Base-by-base conservation (phyloP, 2,113 vertebrate species). In the Plestiodon gilberti region DNA sequence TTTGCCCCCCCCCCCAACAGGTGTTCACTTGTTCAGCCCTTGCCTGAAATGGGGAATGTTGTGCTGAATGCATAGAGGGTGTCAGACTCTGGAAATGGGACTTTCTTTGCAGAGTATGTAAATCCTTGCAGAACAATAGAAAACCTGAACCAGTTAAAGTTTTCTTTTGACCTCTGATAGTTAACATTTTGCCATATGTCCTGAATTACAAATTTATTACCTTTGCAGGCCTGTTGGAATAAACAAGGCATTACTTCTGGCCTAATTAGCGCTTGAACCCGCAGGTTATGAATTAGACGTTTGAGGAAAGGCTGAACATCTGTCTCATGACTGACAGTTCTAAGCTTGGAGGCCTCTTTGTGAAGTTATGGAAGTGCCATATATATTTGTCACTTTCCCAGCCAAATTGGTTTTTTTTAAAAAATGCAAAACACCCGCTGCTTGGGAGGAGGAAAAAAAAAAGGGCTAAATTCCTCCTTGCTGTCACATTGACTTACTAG, bases 391-490 rank as follows among this genome's bases (percentile, higher is more conserved):
- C 61, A 20, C 80, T 1, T 85, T 25, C 25, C 52, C 82, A 1
- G 20, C 6, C 74, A 0, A 25, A 35, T 70, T 87, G 1, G 23
- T 85, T 76, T 35, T 43, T n/a, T 25, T 30, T 81, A 88, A 69
- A 69, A 88, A 73, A 80, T 30, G 15, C 0, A 0, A 43, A 78
- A 57, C 86, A 89, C 40, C 74, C 59, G 81, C 88, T 88, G 89
- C 75, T 57, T 84, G 30, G 64, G n/a, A 17, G 43, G 87, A 93
- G 55, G 82, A 74, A 79, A 48, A 74, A 79, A 48, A 75, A 87
- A 3, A 81, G 2, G 0, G 81, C 78, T 48, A 33, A 92, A 91
- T 81, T 84, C 78, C 62, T 92, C 71, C 78, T 7, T 85, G 89
- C 71, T 90, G 15, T 30, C 85, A 86, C 17, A 81, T 73, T 86